phyloP scores from a whole-genome alignment of 1,140 invertebrate species.

The Sminthurides bifidus region DNA sequence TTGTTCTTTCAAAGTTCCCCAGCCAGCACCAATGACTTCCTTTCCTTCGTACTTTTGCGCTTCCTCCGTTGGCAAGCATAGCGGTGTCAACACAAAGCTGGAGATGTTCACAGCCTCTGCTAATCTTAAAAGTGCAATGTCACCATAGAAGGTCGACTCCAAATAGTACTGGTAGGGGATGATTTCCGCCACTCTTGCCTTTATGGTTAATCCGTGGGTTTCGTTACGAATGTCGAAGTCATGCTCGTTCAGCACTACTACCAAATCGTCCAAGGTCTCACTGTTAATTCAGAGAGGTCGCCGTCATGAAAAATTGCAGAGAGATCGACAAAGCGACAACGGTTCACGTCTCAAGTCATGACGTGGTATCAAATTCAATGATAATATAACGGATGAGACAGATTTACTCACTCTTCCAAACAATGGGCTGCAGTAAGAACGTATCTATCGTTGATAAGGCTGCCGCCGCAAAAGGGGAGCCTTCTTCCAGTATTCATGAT shows the following conservation, averaged over 20 bases:
- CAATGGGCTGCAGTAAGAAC: slow-evolving; percentile 31
- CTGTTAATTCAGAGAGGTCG: slow-evolving; percentile 1
- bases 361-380: background rate
- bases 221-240: slow-evolving; percentile 25
- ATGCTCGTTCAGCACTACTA: slow-evolving; percentile 27
- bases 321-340: background rate
- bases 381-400: background rate
- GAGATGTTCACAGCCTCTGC: slow-evolving; percentile 20
- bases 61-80: slow-evolving; percentile 20
- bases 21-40: slow-evolving; percentile 29
- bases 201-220: slow-evolving; percentile 14
- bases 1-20: slow-evolving; percentile 26
- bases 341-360: background rate
- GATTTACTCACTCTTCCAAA: slow-evolving; percentile 21
- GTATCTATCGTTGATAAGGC: slow-evolving; percentile 29
- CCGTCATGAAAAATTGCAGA: background rate
- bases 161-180: slow-evolving; percentile 30
- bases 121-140: slow-evolving; percentile 18
- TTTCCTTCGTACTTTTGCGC: slow-evolving; percentile 11
- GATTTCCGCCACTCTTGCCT: slow-evolving; percentile 16
- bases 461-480: slow-evolving; percentile 29
- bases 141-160: slow-evolving; percentile 28
- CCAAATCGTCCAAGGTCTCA: slow-evolving; percentile 23
- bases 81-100: slow-evolving; percentile 14
- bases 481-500: slow-evolving; percentile 14